phyloP scores from a whole-genome alignment of 2,888 invertebrate species.

The Drosophila vallismaia region DNA sequence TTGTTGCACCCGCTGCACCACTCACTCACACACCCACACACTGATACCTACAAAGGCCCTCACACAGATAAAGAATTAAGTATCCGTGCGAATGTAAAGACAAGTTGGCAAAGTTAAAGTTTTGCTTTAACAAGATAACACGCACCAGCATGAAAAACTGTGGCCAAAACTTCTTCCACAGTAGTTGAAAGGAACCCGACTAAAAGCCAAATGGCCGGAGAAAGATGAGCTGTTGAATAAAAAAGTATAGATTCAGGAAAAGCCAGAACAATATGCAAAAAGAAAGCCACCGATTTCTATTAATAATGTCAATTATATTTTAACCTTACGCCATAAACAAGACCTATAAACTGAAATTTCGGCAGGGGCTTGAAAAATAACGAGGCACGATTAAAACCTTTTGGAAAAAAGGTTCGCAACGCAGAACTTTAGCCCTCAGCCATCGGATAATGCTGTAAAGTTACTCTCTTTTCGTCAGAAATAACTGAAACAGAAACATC shows the following conservation, averaged over 20 bases:
- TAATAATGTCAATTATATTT: neutral
- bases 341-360: slow-evolving; percentile 11
- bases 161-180: slow-evolving; percentile 68
- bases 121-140: slow-evolving; percentile 78
- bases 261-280: neutral
- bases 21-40: slow-evolving; percentile 20
- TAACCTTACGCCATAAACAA: slow-evolving; percentile 4
- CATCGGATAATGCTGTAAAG: slow-evolving; percentile 29
- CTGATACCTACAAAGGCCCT: slow-evolving; percentile 15
- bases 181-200: slow-evolving; percentile 24
- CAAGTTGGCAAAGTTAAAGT: slow-evolving; percentile 73
- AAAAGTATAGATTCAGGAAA: neutral
- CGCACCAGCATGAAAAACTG: slow-evolving; percentile 77
- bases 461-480: slow-evolving; percentile 32
- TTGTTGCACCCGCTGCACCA: slow-evolving; percentile 58
- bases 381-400: slow-evolving; percentile 62
- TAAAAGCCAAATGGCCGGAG: slow-evolving; percentile 12
- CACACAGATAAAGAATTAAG: slow-evolving; percentile 32
- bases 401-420: slow-evolving; percentile 46
- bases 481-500: slow-evolving; percentile 32
- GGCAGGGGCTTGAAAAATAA: slow-evolving; percentile 53
- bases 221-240: slow-evolving; percentile 10
- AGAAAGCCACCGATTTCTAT: neutral
- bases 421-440: slow-evolving; percentile 23
- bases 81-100: slow-evolving; percentile 59